phyloP scores from a whole-genome alignment of 2,113 vertebrate genomes.

The Eurypyga helias region DNA sequence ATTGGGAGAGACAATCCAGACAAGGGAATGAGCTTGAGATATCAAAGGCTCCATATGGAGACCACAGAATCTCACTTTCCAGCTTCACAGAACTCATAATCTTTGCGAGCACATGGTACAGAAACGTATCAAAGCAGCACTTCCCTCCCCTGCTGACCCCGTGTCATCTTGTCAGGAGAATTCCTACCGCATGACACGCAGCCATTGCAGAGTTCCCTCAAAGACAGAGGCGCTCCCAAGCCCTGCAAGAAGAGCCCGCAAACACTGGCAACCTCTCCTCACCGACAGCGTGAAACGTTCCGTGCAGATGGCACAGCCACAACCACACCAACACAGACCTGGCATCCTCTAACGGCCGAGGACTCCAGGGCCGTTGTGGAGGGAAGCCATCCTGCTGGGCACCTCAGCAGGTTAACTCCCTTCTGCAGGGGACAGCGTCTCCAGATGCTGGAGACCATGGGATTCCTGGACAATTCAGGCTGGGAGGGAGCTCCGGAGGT shows the following conservation, averaged over 20 bases:
- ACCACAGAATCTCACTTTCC: constrained; percentile 48
- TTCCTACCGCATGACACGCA: background rate
- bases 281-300: rapidly evolving
- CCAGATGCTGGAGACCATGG: background rate
- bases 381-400: background rate
- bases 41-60: constrained; percentile 72
- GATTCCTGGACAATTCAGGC: background rate
- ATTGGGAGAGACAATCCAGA: constrained; percentile 64
- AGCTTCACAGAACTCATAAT: constrained; percentile 17
- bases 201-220: background rate
- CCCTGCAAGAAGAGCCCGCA: background rate
- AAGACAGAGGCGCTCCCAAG: background rate
- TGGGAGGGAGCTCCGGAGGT: background rate
- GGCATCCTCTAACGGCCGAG: rapidly evolving
- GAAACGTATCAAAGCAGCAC: background rate
- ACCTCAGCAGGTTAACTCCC: background rate
- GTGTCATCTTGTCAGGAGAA: background rate
- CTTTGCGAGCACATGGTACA: background rate
- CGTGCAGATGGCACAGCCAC: background rate
- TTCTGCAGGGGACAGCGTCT: background rate
- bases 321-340: rapidly evolving
- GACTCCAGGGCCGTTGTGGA: rapidly evolving
- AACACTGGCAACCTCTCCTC: background rate
- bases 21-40: constrained; percentile 58
- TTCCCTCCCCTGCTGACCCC: constrained; percentile 13